phyloP scores from a whole-genome alignment of 2,888 invertebrate genomes.

The Arctia plantaginis region DNA sequence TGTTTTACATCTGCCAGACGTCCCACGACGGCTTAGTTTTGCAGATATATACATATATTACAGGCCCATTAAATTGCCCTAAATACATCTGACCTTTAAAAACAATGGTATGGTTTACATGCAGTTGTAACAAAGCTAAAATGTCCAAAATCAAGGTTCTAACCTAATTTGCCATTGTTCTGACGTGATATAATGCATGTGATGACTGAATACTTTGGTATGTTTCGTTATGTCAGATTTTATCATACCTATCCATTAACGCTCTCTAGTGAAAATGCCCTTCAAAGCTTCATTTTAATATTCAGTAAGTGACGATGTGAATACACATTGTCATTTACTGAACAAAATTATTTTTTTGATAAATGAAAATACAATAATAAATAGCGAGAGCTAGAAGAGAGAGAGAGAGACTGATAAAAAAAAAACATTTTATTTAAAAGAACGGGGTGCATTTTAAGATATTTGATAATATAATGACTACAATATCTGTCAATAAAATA shows the following conservation, averaged over 20 bases:
- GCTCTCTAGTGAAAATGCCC: slow-evolving; percentile 14
- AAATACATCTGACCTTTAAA: slow-evolving; percentile 40
- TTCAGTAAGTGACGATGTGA: neutral
- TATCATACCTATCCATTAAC: slow-evolving; percentile 4
- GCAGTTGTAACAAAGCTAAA: slow-evolving; percentile 44
- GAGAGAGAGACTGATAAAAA: too few relatives aligned
- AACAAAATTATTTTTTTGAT: too few relatives aligned
- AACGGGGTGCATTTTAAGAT: too few relatives aligned
- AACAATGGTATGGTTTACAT: slow-evolving; percentile 46
- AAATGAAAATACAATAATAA: too few relatives aligned
- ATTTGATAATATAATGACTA: too few relatives aligned
- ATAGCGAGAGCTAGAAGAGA: too few relatives aligned
- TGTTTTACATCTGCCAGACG: too few relatives aligned
- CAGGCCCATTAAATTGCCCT: slow-evolving; percentile 6
- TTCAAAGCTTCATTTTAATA: neutral
- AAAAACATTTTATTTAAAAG: too few relatives aligned
- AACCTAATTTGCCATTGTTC: slow-evolving; percentile 53
- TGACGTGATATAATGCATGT: slow-evolving; percentile 39
- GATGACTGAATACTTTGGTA: slow-evolving; percentile 19
- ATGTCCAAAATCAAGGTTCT: slow-evolving; percentile 41
- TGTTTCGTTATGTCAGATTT: slow-evolving; percentile 16
- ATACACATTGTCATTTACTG: too few relatives aligned
- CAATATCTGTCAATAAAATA: too few relatives aligned
- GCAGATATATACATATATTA: slow-evolving; percentile 4
- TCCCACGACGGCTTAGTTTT: neutral